Percentiles rank a stretch among this genome's conserved stretches.
phyloP scores from a whole-genome alignment of 2,888 invertebrate genomes.

The Entomobrya proxima region DNA sequence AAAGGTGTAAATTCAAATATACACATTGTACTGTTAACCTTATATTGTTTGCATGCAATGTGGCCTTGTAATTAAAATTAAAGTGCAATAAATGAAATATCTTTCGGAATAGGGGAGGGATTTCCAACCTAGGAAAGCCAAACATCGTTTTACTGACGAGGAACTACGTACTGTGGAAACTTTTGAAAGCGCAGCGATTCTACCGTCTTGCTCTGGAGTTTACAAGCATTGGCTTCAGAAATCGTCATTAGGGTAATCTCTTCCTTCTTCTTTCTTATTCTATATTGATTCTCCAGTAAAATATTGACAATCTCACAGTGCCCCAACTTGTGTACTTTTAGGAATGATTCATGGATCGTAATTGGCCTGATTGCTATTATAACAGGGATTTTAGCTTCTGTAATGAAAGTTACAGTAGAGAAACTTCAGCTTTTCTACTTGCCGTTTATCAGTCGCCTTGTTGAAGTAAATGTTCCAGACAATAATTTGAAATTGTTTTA shows the following conservation, averaged over 20 bases:
- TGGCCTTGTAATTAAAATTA: too few species aligned
- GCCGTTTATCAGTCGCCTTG: constrained; percentile 67
- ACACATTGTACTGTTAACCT: too few species aligned
- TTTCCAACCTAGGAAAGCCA: constrained; percentile 77
- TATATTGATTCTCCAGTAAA: too few species aligned
- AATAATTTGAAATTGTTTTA: neutral
- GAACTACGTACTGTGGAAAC: constrained; percentile 77
- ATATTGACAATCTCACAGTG: neutral
- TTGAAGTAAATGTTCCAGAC: constrained; percentile 67
- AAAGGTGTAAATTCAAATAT: constrained; percentile 55
- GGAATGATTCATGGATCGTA: constrained; percentile 77
- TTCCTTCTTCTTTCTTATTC: too few species aligned
- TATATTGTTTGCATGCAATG: too few species aligned
- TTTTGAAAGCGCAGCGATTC: constrained; percentile 77
- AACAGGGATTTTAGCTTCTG: constrained; percentile 77
- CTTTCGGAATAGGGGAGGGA: constrained; percentile 77
- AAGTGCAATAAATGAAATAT: too few species aligned
- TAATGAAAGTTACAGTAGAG: constrained; percentile 76
- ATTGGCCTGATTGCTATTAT: constrained; percentile 77
- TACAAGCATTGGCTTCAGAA: constrained; percentile 77
- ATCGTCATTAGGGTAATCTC: constrained; percentile 75
- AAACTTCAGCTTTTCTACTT: constrained; percentile 72
- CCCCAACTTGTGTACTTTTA: neutral
- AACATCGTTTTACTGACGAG: constrained; percentile 77
- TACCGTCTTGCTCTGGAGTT: constrained; percentile 77